phyloP scores from a whole-genome alignment of 2,797 vertebrate species.

The Pachyuromys duprasi region DNA sequence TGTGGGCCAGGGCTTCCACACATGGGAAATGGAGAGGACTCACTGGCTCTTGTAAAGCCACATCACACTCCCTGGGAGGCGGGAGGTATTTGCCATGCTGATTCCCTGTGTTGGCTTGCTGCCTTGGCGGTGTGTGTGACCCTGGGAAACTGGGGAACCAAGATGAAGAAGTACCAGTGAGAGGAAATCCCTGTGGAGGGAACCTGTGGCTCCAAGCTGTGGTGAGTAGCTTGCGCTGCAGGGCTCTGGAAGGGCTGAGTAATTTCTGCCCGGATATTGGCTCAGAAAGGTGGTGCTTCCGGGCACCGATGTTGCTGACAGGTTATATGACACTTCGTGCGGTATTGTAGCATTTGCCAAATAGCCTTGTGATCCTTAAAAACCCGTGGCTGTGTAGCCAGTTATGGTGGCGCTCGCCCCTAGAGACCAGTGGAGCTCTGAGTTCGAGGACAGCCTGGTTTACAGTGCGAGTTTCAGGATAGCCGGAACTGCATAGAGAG shows the following conservation, averaged over 20 bases:
- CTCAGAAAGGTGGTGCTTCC: background rate
- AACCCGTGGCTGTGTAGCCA: background rate
- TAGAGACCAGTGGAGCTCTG: background rate
- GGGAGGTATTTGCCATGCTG: background rate
- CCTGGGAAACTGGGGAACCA: background rate
- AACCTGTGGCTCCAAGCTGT: fast-evolving
- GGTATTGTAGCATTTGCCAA: background rate
- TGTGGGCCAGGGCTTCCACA: background rate
- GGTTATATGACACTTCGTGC: background rate
- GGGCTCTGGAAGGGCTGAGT: background rate
- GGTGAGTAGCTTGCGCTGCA: background rate
- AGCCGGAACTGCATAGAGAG: background rate
- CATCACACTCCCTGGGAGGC: background rate
- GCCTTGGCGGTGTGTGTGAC: background rate
- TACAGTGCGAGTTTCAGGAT: background rate
- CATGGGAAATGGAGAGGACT: background rate
- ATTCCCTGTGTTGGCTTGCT: fast-evolving
- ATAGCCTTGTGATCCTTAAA: background rate
- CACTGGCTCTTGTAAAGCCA: background rate
- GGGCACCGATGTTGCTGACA: background rate
- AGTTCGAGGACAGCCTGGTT: background rate
- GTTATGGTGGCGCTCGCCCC: too few relatives aligned
- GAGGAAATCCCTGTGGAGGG: fast-evolving
- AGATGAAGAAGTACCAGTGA: fast-evolving
- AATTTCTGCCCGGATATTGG: background rate